A percentile compares a stretch with the other conserved stretches of the same genome.
Conservation (phyloP, 2,888 invertebrate genomes). For the Acanthosepion lycidas region DNA sequence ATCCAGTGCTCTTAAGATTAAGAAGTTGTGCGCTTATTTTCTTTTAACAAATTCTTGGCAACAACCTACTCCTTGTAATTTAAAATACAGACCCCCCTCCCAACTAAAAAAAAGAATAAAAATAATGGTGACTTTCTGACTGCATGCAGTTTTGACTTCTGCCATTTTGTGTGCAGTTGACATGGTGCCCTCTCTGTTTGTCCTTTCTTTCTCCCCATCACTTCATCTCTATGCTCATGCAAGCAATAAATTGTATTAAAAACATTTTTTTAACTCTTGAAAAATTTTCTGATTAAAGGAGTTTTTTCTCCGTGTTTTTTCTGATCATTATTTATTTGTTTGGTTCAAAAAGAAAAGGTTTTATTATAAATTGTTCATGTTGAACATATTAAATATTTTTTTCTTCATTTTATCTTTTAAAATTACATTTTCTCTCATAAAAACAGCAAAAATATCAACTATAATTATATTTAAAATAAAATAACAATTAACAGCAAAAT, state of each 20-base stretch:
- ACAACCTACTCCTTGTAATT: not conserved
- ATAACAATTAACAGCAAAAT: not conserved
- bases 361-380: not conserved
- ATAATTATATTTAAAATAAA: not conserved
- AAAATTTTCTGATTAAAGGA: not conserved
- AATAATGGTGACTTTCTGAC: not conserved
- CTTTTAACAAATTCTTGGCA: not conserved
- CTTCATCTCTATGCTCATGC: not conserved
- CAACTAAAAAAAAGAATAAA: not conserved
- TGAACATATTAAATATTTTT: not conserved
- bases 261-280: not conserved
- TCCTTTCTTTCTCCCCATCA: not conserved
- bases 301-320: not conserved
- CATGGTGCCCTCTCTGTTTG: not conserved
- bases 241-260: no score
- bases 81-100: no score
- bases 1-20: not conserved
- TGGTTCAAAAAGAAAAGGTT: not conserved
- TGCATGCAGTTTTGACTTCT: not conserved
- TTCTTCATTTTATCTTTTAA: not conserved
- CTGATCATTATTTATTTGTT: not conserved
- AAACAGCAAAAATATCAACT: not conserved
- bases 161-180: not conserved
- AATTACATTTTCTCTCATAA: not conserved
- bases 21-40: not conserved